phyloP scores from a whole-genome alignment of 2,113 vertebrate genomes.

The Zingel zingel region DNA sequence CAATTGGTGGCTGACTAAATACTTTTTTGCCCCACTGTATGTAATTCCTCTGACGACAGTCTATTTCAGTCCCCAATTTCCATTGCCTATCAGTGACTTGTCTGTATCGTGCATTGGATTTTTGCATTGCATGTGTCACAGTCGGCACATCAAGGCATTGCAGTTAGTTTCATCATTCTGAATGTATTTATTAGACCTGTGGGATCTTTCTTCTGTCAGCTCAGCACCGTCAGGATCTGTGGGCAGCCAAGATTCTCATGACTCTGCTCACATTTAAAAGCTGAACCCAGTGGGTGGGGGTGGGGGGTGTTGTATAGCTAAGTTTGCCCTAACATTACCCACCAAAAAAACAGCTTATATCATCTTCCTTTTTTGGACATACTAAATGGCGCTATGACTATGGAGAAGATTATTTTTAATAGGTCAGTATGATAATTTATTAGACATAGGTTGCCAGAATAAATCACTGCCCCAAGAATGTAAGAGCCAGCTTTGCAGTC shows the following conservation, averaged over 20 bases:
- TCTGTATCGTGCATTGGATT: conserved; percentile 24
- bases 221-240: conserved; percentile 35
- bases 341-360: conserved; percentile 4
- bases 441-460: conserved; percentile 30
- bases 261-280: conserved; percentile 32
- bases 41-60: background rate
- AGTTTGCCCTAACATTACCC: background rate
- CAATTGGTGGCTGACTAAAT: no score
- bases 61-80: background rate
- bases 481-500: background rate
- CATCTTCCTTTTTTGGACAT: background rate
- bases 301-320: background rate
- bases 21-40: no score
- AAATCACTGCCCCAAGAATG: conserved; percentile 15
- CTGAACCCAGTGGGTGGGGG: conserved; percentile 1
- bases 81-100: conserved; percentile 15
- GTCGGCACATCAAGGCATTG: conserved; percentile 40
- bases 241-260: conserved; percentile 33
- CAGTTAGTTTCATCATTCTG: conserved; percentile 69
- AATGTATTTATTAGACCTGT: conserved; percentile 48
- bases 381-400: conserved; percentile 23
- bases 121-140: conserved; percentile 38
- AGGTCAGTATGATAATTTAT: conserved; percentile 51
- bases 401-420: conserved; percentile 11
- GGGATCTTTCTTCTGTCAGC: conserved; percentile 34